Percentiles rank a stretch among this genome's conserved stretches.
These are phyloP conservation scores for Stegostoma tigrinum DNA, from an alignment of 2,113 vertebrate genomes.

Conservation along the genomic window DNA sequence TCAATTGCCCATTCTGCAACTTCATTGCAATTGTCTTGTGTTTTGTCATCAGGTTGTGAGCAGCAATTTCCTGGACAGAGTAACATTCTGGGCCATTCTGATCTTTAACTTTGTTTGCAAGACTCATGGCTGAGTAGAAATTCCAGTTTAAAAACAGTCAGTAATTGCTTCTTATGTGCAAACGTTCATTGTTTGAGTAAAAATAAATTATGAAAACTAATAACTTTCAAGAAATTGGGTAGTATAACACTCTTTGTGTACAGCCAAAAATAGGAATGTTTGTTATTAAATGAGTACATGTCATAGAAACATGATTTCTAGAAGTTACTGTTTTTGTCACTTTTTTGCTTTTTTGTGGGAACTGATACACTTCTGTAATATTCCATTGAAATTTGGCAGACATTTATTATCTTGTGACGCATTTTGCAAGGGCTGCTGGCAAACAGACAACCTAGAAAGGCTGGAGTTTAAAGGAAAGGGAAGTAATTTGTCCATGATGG, in stretches of 20 bases:
- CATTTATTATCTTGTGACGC: not conserved
- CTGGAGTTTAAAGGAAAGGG: constrained; percentile 6
- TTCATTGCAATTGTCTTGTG: not conserved
- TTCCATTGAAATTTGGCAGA: constrained; percentile 25
- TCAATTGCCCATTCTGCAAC: not conserved
- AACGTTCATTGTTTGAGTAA: not conserved
- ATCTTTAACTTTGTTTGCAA: not conserved
- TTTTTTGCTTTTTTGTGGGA: constrained; percentile 6
- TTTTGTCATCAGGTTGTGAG: not conserved
- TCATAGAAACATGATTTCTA: not conserved
- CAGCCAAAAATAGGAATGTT: not conserved
- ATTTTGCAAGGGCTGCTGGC: constrained; percentile 7
- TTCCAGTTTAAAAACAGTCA: not conserved
- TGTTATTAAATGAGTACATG: not conserved
- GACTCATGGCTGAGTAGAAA: not conserved
- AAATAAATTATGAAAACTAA: not conserved
- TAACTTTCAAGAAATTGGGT: not conserved
- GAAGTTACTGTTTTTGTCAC: not conserved
- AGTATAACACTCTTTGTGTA: not conserved
- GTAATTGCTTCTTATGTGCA: not conserved
- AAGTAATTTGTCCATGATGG: constrained; percentile 16
- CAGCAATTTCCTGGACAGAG: not conserved
- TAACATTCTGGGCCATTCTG: not conserved
- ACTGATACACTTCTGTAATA: constrained; percentile 11
- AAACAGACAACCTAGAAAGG: not conserved